Percentiles rank a stretch among this genome's conserved stretches.
phyloP scores from a whole-genome alignment of 1,140 invertebrate species.

The Drosophila aff. region DNA sequence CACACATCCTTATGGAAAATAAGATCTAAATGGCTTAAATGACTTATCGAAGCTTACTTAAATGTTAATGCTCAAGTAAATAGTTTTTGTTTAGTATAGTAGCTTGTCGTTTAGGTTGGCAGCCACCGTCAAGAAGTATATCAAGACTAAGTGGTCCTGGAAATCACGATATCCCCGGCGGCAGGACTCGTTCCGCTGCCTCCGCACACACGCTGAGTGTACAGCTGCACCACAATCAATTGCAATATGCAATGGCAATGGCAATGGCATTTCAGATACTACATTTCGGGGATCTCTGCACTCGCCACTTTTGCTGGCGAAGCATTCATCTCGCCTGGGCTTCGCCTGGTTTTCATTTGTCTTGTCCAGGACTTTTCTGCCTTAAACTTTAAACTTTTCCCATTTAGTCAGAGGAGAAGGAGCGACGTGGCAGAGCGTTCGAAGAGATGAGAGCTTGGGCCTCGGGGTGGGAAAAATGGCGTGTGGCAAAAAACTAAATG shows the following conservation, averaged over 20 bases:
- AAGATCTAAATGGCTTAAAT: no score
- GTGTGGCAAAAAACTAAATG: slow-evolving; percentile 78
- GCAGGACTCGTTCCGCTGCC: not conserved
- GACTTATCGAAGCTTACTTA: not conserved
- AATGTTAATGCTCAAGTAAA: not conserved
- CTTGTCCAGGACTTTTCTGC: slow-evolving; percentile 73
- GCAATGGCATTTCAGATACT: not conserved
- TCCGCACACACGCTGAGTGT: not conserved
- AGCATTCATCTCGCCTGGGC: slow-evolving; percentile 19
- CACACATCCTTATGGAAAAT: not conserved
- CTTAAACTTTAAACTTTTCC: slow-evolving; percentile 80
- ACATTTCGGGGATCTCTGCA: slow-evolving; percentile 20
- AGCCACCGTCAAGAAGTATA: not conserved
- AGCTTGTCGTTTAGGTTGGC: not conserved
- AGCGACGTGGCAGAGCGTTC: slow-evolving; percentile 2
- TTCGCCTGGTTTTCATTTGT: slow-evolving; percentile 64
- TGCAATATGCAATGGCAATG: slow-evolving; percentile 11
- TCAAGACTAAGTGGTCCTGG: slow-evolving; percentile 12
- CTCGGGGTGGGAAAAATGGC: slow-evolving; percentile 47
- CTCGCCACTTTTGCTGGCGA: slow-evolving; percentile 21
- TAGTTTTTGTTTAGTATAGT: not conserved
- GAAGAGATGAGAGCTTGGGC: slow-evolving; percentile 6
- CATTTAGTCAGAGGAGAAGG: slow-evolving; percentile 55
- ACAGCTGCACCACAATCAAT: slow-evolving; percentile 10
- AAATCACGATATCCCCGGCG: not conserved